Evolutionary conservation across 1,140 invertebrate genomes (phyloP), one percentile per base, ranked within the genome.

Genomic region (Conus ventricosus): DNA sequence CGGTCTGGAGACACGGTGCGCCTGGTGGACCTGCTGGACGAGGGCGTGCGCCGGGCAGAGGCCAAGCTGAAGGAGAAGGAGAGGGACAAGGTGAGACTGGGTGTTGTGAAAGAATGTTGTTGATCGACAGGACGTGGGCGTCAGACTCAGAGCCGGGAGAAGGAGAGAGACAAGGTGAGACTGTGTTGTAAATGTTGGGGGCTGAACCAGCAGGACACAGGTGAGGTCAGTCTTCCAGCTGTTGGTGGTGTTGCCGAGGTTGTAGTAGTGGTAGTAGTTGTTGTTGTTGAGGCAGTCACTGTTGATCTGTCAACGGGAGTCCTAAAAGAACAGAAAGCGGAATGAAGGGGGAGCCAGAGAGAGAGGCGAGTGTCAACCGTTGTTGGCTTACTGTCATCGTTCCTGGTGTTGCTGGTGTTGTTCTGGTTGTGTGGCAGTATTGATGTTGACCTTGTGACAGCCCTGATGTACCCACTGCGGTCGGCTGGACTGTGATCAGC

Each of bases 1-100:
- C 99, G 1, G 96, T 99, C 86, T 99, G 99, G 57, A 10, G 99
- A 99, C 91, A 99, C 98, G 11, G 97, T 99, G 0, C 97, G 98
- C 90, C 95, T 99, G 0, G 96, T 96, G 15, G 98, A 99, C 91
- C 96, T 99, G n/a, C 95, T 99, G 10, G 97, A 99, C 93, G 99
- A 99, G 96, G 99, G 98, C 83, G 94, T 99, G 51, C 97, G 97
- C 90, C 96, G 98, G 88, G 96, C 98, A 13, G 95, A 97, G 87
- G 97, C 98, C 80, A 99, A 99, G 94, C 95, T 99, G 13, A 96
- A 96, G 88, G 98, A 99, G 93, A 99, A 99, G 92, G 98, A 97
- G 86, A 96, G 99, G 85, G 97, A 99, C 91, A 97, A 98, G 95
- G 96, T 96, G 86, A 90, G 85, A 51, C 8, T 39, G 39, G 39